Evolutionary conservation across 2,113 vertebrate genomes (phyloP), one percentile per base, ranked within the genome.

Genomic region (Gavia stellata): DNA sequence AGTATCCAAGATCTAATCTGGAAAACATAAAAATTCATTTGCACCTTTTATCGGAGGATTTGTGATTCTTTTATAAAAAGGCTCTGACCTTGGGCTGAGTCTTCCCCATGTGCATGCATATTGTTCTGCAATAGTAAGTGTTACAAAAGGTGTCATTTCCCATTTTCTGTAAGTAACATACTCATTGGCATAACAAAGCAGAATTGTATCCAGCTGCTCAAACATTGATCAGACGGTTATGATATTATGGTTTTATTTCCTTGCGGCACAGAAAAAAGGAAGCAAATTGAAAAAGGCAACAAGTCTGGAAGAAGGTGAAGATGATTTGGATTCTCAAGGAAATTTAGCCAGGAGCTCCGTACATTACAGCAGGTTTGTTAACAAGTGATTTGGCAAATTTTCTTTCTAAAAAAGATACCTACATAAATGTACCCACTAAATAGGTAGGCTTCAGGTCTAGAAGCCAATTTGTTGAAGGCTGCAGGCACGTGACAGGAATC

Each of bases 261-360:
- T 49, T 90, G 84, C 96, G 71, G 59, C 91, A 63, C 96, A 99
- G 99, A 99, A 99, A 97, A 99, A 99, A 98, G 96, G 98, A 17
- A 97, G 96, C 93, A 99, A 99, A 95, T 93, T 99, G 91, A 99
- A 99, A 98, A 99, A 98, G 94, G 93, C 96, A 1, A 97, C 99
- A 12, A 99, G 99, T 90, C 97, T 99, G 91, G 99, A 99, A 92
- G 99, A 99, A 82, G 98, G 98, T 0, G 99, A 99, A n/a, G 99
- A 99, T 2, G 98, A 98, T 73, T 98, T 90, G 11, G 99, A 99
- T 94, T 98, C 98, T 73, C 98, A 98, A 65, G 98, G 98, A 88
- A 98, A 98, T 53, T 90, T 98, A 63, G 98, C 98, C 56, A 97
- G 98, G 77, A 98, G 98, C 68, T 98, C 98, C 10, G 92, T 97